phyloP scores from a whole-genome alignment of 2,888 invertebrate species.

The Oscheius myriophilus region DNA sequence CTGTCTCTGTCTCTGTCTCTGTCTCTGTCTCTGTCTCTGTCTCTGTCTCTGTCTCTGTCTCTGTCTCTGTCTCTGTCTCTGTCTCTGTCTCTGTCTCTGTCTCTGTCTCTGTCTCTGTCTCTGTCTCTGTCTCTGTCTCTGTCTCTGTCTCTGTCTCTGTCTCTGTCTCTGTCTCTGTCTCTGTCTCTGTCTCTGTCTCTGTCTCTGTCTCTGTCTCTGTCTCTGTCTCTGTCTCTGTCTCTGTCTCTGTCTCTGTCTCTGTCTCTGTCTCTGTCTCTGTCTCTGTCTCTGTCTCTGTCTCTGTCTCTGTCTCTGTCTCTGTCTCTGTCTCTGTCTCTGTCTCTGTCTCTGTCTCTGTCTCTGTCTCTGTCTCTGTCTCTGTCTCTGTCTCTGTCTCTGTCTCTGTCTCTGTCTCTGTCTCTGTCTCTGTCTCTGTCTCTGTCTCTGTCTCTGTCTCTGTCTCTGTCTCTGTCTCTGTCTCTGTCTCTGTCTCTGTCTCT shows the following conservation, averaged over 20 bases:
- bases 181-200: background rate
- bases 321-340: background rate
- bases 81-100: background rate
- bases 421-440: background rate
- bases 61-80: background rate
- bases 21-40: background rate
- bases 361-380: background rate
- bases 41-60: background rate
- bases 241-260: background rate
- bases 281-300: constrained; percentile 2
- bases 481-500: background rate
- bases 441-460: background rate
- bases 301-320: background rate
- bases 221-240: background rate
- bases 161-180: background rate
- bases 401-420: background rate
- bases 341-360: background rate
- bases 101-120: background rate
- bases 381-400: background rate
- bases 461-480: background rate
- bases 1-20: constrained; percentile 3
- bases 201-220: background rate
- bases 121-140: background rate
- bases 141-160: background rate
- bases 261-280: constrained; percentile 1